phyloP scores from a whole-genome alignment of 2,888 invertebrate species.

The Rhyacophila evoluta region DNA sequence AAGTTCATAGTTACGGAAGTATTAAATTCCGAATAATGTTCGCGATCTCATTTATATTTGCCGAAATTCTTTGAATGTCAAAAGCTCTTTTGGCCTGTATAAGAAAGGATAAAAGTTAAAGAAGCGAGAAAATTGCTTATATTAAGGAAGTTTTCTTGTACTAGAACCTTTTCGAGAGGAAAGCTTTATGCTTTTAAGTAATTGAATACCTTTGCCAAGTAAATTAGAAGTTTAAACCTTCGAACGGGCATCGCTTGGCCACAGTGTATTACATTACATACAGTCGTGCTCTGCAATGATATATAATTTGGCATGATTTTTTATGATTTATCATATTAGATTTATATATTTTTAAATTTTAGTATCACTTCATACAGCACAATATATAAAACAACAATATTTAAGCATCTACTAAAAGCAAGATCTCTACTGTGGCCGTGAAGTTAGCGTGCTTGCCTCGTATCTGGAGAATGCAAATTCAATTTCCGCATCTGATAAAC shows the following conservation, averaged over 20 bases:
- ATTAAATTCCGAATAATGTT: neutral
- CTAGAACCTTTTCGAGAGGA: constrained; percentile 37
- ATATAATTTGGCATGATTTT: too few species aligned
- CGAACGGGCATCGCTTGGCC: neutral
- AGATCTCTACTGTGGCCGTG: too few species aligned
- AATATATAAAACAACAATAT: too few species aligned
- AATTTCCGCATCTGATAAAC: too few species aligned
- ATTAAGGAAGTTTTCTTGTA: constrained; percentile 42
- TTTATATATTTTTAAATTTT: too few species aligned
- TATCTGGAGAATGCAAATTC: too few species aligned
- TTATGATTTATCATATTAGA: too few species aligned
- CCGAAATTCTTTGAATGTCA: constrained; percentile 8
- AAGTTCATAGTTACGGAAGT: neutral
- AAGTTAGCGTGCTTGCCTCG: too few species aligned
- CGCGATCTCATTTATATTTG: neutral
- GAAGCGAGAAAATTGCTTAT: constrained; percentile 35
- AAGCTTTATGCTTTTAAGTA: constrained; percentile 46
- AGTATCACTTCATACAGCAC: too few species aligned
- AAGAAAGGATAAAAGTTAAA: constrained; percentile 29
- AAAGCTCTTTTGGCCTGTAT: neutral
- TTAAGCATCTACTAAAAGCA: too few species aligned
- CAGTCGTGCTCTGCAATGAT: neutral
- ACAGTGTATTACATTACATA: neutral
- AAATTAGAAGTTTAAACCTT: constrained; percentile 13
- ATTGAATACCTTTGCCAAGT: constrained; percentile 40